phyloP scores from a whole-genome alignment of 2,113 vertebrate genomes.

The Brienomyrus brachyistius region DNA sequence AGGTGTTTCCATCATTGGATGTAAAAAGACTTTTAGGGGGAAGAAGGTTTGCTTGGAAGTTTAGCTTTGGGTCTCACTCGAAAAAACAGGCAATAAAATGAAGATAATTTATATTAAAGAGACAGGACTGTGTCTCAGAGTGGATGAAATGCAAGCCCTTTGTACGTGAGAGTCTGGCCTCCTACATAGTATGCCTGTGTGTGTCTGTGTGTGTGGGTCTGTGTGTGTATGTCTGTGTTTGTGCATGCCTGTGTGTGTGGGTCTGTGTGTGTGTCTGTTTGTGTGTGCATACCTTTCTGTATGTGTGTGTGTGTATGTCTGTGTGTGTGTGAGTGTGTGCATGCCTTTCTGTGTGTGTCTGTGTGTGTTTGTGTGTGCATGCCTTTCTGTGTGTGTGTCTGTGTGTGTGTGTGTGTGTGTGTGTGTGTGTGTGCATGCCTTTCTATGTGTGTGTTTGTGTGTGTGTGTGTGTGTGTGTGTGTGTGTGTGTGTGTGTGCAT shows the following conservation, averaged over 20 bases:
- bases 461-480: neutral
- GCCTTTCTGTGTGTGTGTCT: neutral
- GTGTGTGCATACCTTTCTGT: neutral
- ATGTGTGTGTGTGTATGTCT: conserved; percentile 1
- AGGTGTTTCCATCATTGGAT: neutral
- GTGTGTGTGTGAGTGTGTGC: conserved; percentile 14
- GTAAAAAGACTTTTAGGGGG: neutral
- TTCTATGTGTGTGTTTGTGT: neutral
- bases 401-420: neutral
- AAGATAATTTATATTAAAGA: neutral
- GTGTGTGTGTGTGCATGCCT: neutral
- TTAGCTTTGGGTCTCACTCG: neutral
- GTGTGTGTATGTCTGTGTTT: conserved; percentile 14
- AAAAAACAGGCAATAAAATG: conserved; percentile 1
- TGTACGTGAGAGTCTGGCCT: neutral
- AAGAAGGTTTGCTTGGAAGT: neutral
- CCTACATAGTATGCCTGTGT: conserved; percentile 2
- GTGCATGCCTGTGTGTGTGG: neutral
- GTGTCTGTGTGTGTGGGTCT: conserved; percentile 15
- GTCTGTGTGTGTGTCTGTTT: too few species aligned
- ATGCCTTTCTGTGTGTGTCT: neutral
- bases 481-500: conserved; percentile 14
- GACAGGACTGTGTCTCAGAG: neutral
- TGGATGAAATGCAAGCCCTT: neutral
- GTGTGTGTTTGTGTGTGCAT: neutral